A percentile compares a stretch with the other conserved stretches of the same genome.
Evolutionary conservation across 2,888 invertebrate genomes (phyloP).

Genomic region (Erebia palarica): DNA sequence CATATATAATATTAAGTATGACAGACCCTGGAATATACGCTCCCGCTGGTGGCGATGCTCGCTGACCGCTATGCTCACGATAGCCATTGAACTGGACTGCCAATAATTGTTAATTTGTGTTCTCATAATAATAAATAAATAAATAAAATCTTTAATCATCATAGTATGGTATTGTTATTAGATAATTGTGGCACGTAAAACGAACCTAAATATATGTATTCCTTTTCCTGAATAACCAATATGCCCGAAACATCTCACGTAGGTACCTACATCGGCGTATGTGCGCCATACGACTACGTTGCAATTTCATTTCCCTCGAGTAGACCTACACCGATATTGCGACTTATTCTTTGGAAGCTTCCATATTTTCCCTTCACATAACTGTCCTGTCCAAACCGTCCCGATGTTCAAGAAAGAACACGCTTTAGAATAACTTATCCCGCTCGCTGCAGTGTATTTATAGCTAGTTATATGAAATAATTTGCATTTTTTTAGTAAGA

Average conservation of each 20-base stretch:
- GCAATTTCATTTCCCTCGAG: conserved; percentile 21
- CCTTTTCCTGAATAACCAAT: conserved; percentile 2
- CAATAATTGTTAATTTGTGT: no score
- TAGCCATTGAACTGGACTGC: no score
- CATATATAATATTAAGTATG: no score
- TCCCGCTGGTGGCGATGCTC: no score
- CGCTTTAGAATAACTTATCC: conserved; percentile 23
- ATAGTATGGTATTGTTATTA: no score
- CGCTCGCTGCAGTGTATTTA: no score
- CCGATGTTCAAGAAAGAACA: conserved; percentile 18
- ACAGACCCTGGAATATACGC: no score
- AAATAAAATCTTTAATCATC: no score
- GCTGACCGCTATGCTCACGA: no score
- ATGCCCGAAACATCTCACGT: conserved; percentile 5
- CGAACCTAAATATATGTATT: not conserved
- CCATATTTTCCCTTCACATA: conserved; percentile 24
- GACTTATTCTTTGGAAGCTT: conserved; percentile 18
- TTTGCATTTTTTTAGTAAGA: no score
- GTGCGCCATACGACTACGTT: not conserved
- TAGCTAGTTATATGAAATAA: no score
- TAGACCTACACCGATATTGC: conserved; percentile 17
- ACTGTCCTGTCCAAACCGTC: conserved; percentile 17
- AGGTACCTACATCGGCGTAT: not conserved
- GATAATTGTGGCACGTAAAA: not conserved
- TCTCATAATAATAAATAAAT: no score